phyloP scores from a whole-genome alignment of 2,113 vertebrate genomes.

The Erythrolamprus reginae region DNA sequence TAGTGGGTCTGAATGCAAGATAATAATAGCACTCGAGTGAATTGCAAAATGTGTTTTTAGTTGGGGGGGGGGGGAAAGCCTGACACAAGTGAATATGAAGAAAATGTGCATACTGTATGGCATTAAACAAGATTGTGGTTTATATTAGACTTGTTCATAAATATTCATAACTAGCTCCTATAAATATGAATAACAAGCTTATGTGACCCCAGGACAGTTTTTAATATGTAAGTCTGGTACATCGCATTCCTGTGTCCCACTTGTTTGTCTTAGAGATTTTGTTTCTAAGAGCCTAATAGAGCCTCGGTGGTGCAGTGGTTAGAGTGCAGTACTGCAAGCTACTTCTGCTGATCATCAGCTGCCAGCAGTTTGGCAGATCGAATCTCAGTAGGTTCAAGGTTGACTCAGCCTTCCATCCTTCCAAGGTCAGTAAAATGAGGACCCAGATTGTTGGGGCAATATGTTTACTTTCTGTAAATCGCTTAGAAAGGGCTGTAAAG shows the following conservation, averaged over 20 bases:
- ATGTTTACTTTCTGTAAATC: no score
- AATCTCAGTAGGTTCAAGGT: no score
- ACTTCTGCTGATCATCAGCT: no score
- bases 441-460: no score
- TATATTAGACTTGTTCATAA: constrained; percentile 46
- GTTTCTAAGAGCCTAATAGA: no score
- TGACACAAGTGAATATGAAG: constrained; percentile 10
- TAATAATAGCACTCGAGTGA: constrained; percentile 18
- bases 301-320: no score
- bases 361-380: no score
- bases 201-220: constrained; percentile 32
- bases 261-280: not conserved
- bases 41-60: not conserved
- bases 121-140: constrained; percentile 38
- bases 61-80: not conserved
- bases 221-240: constrained; percentile 36
- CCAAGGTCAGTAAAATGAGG: no score
- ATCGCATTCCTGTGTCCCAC: constrained; percentile 20
- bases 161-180: constrained; percentile 48
- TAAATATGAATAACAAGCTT: constrained; percentile 46
- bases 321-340: no score
- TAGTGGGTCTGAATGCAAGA: not conserved
- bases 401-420: no score
- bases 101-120: constrained; percentile 16
- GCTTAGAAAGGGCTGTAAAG: no score